Evolutionary conservation across 2,797 vertebrate genomes (phyloP), one percentile per base, ranked within the genome.

Genomic region (Lagocephalus sceleratus): DNA sequence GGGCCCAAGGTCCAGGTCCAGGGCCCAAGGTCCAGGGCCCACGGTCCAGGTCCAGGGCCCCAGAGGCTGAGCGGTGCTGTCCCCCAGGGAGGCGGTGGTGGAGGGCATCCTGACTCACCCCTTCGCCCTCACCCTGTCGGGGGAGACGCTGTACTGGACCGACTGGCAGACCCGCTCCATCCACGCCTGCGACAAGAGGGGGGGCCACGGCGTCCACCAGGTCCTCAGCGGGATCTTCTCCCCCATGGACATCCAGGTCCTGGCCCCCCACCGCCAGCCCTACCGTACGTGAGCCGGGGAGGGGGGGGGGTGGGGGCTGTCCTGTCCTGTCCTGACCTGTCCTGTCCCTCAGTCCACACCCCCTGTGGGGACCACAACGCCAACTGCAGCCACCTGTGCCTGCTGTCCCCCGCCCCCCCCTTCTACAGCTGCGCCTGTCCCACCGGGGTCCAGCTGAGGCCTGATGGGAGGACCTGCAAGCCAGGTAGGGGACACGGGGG

Each of bases 161-260:
- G 96, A 99, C 90, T 99, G 97, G 97, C 96, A 94, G 74, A 98
- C 94, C 0, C 95, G 94, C 79, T 98, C 96, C 1, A 94, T 98
- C 82, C 91, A 98, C 89, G 92, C 97, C 40, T 99, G 97, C 82
- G 90, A 89, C 85, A 99, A 99, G 71, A 81, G 94, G 60, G 94
- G 92, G 0, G 97, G 97, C 3, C 86, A 85, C 16, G 90, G 93
- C 42, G 90, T 94, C 38, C 92, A 90, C 21, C 87, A 96, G 63
- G 89, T 98, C 77, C 96, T 98, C 90, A 90, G 93, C n/a, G 92
- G 95, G 85, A 98, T 99, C 86, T 98, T 97, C 87, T 98, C 97
- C 1, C 97, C 97, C 56, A 99, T 99, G 97, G 97, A 99, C 88
- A 95, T 98, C 79, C 97, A 98, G 41, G 95, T 94, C 32, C 32